These are phyloP conservation scores for Caenorhabditis sp. DNA, from an alignment of 2,888 invertebrate genomes.

Conservation along the genomic window DNA sequence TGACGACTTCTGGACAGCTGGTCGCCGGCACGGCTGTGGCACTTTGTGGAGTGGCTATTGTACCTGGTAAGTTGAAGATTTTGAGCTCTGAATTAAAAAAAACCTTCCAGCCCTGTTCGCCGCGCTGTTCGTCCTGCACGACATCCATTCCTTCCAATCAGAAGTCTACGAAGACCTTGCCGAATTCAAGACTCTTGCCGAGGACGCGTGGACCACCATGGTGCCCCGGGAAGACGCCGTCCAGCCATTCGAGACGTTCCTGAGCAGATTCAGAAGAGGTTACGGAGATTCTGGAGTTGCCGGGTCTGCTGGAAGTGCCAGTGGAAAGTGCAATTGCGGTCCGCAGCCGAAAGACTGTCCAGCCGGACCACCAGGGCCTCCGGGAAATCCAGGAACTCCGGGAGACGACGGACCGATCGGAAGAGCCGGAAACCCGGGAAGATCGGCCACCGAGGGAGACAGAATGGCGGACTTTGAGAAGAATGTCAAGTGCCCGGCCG, in stretches of 20 bases:
- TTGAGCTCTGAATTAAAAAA: not conserved
- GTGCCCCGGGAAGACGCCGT: constrained; percentile 46
- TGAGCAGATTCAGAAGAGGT: constrained; percentile 41
- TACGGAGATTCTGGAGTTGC: constrained; percentile 46
- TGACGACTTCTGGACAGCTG: constrained; percentile 57
- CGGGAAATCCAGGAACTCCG: constrained; percentile 57
- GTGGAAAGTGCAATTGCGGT: constrained; percentile 58
- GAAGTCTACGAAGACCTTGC: constrained; percentile 55
- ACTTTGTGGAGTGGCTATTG: constrained; percentile 58
- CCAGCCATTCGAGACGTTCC: constrained; percentile 45
- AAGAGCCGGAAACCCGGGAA: constrained; percentile 60
- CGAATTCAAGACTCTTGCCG: constrained; percentile 62
- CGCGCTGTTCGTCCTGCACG: constrained; percentile 56
- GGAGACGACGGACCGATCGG: constrained; percentile 59
- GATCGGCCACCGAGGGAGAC: constrained; percentile 29
- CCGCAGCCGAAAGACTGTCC: constrained; percentile 57
- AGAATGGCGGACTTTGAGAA: constrained; percentile 58
- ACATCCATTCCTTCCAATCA: constrained; percentile 61
- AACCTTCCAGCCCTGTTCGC: constrained; percentile 47
- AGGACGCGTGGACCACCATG: constrained; percentile 58
- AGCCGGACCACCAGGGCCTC: constrained; percentile 60
- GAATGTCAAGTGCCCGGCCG: constrained; percentile 59
- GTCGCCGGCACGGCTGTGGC: constrained; percentile 55
- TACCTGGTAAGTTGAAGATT: constrained; percentile 39
- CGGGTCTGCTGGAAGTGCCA: constrained; percentile 25